phyloP scores from a whole-genome alignment of 1,140 invertebrate genomes.

The Calephelis virginiensis region DNA sequence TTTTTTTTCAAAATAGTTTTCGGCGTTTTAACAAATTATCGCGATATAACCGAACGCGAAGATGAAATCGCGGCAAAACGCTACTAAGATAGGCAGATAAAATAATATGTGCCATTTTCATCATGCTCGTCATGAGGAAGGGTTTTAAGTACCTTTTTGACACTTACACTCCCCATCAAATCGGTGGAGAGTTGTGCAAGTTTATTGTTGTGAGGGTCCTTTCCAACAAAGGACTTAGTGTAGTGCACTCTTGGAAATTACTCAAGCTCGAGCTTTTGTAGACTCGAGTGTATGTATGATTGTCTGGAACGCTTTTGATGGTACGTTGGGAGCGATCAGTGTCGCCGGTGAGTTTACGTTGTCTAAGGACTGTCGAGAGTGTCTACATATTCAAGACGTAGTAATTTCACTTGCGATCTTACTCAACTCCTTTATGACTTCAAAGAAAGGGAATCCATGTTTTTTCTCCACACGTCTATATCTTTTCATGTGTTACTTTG shows the following conservation, averaged over 20 bases:
- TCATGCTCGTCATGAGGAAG: constrained; percentile 8
- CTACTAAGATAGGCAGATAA: not conserved
- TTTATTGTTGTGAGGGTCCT: constrained; percentile 20
- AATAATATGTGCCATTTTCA: constrained; percentile 12
- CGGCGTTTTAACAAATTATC: too few species aligned
- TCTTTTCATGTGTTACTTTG: not conserved
- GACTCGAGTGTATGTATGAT: constrained; percentile 5
- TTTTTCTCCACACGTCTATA: too few species aligned
- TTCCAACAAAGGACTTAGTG: constrained; percentile 13
- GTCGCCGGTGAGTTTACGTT: not conserved
- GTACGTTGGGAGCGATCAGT: not conserved
- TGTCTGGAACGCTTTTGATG: constrained; percentile 19
- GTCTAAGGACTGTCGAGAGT: constrained; percentile 1
- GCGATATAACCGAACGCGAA: too few species aligned
- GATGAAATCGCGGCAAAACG: too few species aligned
- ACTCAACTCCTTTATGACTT: not conserved
- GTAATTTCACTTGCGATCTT: not conserved
- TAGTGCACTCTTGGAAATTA: constrained; percentile 23
- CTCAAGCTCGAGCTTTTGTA: constrained; percentile 16
- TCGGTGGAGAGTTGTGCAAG: constrained; percentile 4
- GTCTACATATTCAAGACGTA: not conserved
- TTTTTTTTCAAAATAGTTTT: too few species aligned
- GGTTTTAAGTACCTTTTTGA: constrained; percentile 15
- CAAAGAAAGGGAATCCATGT: too few species aligned
- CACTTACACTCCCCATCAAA: constrained; percentile 17